These are phyloP conservation scores for Cecidostiba fungosa DNA, from an alignment of 2,888 invertebrate species.

Conservation along the genomic window DNA sequence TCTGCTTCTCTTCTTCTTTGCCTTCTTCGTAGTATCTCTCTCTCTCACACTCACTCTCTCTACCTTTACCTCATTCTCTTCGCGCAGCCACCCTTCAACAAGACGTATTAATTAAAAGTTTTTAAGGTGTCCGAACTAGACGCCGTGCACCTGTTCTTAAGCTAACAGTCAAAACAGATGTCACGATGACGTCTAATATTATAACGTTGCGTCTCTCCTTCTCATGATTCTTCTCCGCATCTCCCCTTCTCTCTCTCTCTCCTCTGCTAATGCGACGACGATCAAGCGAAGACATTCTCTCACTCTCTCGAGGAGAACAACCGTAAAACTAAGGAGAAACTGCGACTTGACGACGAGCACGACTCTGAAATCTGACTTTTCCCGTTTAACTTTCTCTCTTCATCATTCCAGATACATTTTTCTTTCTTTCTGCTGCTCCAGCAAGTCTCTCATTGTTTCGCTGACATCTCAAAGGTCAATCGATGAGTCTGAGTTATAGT, in stretches of 20 bases:
- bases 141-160: conserved; percentile 18
- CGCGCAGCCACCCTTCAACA: conserved; percentile 53
- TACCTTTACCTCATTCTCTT: not conserved
- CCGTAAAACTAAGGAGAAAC: conserved; percentile 28
- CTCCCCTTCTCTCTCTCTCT: not conserved
- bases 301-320: not conserved
- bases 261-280: conserved; percentile 15
- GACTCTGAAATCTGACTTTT: conserved; percentile 28
- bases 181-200: conserved; percentile 45
- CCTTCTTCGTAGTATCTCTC: conserved; percentile 9
- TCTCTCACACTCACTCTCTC: not conserved
- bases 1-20: not conserved
- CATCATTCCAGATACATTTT: not conserved
- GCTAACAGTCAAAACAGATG: conserved; percentile 52
- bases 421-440: not conserved
- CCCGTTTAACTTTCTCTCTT: conserved; percentile 26
- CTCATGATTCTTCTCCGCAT: not conserved
- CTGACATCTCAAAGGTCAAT: conserved; percentile 4
- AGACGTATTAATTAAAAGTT: conserved; percentile 77
- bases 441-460: not conserved
- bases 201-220: not conserved
- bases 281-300: conserved; percentile 37
- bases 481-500: conserved; percentile 17
- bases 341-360: conserved; percentile 6
- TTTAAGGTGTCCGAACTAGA: conserved; percentile 59